Percentiles rank a stretch among this genome's conserved stretches.
Conservation (phyloP, 2,113 vertebrate species). For the Phrynosoma platyrhinos region DNA sequence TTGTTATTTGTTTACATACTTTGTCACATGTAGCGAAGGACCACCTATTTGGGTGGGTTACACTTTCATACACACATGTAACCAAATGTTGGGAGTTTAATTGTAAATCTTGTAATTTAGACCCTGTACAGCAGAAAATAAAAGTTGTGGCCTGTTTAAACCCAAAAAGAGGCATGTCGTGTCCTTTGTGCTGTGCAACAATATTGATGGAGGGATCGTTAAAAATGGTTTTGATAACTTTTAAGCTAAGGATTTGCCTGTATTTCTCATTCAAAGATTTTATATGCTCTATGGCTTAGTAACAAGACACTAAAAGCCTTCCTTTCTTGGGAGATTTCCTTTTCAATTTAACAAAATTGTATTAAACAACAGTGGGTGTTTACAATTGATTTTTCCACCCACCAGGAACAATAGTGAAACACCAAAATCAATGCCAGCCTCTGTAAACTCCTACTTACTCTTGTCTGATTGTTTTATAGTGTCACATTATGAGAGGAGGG, state of each 20-base stretch:
- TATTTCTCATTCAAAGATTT: slow-evolving; percentile 28
- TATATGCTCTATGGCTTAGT: slow-evolving; percentile 18
- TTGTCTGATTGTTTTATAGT: slow-evolving; percentile 50
- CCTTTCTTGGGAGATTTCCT: slow-evolving; percentile 43
- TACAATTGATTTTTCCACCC: slow-evolving; percentile 66
- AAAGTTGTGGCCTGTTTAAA: no score
- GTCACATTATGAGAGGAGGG: background rate
- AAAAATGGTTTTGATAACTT: background rate
- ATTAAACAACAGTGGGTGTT: slow-evolving; percentile 50
- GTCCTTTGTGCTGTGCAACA: no score
- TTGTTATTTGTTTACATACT: no score
- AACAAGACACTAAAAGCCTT: slow-evolving; percentile 31
- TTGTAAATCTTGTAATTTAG: no score
- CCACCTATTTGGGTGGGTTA: no score
- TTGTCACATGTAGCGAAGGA: no score
- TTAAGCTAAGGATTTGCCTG: background rate
- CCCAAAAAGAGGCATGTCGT: no score
- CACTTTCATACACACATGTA: no score
- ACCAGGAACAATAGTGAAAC: slow-evolving; percentile 60
- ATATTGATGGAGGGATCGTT: background rate
- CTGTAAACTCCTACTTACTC: slow-evolving; percentile 46
- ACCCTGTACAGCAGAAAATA: no score
- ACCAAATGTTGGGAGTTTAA: no score
- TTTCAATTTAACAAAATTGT: slow-evolving; percentile 50
- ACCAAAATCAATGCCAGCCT: slow-evolving; percentile 51